A percentile compares a stretch with the other conserved stretches of the same genome.
These are phyloP conservation scores for Colletes gigas DNA, from an alignment of 1,140 invertebrate genomes.

Conservation along the genomic window DNA sequence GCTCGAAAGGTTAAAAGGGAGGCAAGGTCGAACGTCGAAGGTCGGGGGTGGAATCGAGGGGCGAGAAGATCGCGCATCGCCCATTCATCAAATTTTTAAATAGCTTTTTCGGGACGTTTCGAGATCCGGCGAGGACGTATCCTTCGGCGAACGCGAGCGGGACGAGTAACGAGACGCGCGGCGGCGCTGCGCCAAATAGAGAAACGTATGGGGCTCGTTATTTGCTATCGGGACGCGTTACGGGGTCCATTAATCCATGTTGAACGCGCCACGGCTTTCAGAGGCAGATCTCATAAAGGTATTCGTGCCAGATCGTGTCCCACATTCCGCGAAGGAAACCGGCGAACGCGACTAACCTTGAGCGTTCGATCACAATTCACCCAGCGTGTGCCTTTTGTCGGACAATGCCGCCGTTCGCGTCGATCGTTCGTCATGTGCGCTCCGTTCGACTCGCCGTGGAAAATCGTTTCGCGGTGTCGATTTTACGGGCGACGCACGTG, in stretches of 20 bases:
- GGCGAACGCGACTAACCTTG: slow-evolving; percentile 3
- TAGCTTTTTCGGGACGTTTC: neutral
- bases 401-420: neutral
- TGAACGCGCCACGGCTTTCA: neutral
- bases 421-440: neutral
- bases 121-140: neutral
- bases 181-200: slow-evolving; percentile 15
- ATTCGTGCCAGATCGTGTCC: slow-evolving; percentile 30
- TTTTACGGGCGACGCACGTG: slow-evolving; percentile 4
- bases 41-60: neutral
- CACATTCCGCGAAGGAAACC: slow-evolving; percentile 33
- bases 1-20: slow-evolving; percentile 49
- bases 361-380: neutral
- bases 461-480: neutral
- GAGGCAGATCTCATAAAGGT: slow-evolving; percentile 14
- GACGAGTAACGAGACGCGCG: neutral
- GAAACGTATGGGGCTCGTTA: slow-evolving; percentile 30
- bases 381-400: neutral
- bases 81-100: slow-evolving; percentile 23
- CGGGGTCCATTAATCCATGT: slow-evolving; percentile 20
- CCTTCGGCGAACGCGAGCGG: too few species aligned
- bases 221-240: slow-evolving; percentile 17
- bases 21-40: slow-evolving; percentile 36
- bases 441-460: neutral
- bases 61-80: neutral